phyloP scores from a whole-genome alignment of 2,888 invertebrate genomes.

The Anagyrus pseudococci region DNA sequence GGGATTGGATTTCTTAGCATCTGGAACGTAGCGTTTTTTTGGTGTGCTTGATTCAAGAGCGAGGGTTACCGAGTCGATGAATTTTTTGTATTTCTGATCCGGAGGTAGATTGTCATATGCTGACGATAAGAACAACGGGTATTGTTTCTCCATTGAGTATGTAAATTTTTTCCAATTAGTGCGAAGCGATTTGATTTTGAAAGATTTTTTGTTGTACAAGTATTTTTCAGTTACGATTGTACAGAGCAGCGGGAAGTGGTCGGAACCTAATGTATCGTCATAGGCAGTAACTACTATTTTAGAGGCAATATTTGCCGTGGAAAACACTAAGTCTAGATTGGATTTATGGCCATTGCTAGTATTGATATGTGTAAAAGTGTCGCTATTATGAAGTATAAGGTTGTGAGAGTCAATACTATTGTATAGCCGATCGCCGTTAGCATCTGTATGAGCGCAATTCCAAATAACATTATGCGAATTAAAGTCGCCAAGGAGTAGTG shows the following conservation, averaged over 20 bases:
- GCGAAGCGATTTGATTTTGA: neutral
- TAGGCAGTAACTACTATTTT: conserved; percentile 3
- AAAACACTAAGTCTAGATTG: conserved; percentile 17
- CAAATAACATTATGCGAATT: conserved; percentile 24
- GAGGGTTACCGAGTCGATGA: conserved; percentile 12
- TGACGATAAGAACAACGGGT: neutral
- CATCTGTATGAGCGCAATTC: conserved; percentile 21
- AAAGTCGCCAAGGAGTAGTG: conserved; percentile 23
- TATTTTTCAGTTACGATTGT: conserved; percentile 2
- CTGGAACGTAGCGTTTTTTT: conserved; percentile 5
- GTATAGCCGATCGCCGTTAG: conserved; percentile 10
- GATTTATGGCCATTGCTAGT: neutral
- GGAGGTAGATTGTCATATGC: neutral
- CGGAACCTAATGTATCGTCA: conserved; percentile 17
- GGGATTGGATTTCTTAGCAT: conserved; percentile 25
- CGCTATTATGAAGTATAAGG: conserved; percentile 22
- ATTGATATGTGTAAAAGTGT: conserved; percentile 14
- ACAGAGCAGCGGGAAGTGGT: conserved; percentile 13
- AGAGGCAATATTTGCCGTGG: neutral
- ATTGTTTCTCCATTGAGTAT: neutral
- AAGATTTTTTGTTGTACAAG: conserved; percentile 8
- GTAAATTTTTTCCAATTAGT: conserved; percentile 11
- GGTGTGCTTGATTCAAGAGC: conserved; percentile 24
- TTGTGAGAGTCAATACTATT: conserved; percentile 13
- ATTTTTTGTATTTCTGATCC: conserved; percentile 26